These are phyloP conservation scores for Zaprionus kolodkinae DNA, from an alignment of 1,140 invertebrate species.

Conservation along the genomic window DNA sequence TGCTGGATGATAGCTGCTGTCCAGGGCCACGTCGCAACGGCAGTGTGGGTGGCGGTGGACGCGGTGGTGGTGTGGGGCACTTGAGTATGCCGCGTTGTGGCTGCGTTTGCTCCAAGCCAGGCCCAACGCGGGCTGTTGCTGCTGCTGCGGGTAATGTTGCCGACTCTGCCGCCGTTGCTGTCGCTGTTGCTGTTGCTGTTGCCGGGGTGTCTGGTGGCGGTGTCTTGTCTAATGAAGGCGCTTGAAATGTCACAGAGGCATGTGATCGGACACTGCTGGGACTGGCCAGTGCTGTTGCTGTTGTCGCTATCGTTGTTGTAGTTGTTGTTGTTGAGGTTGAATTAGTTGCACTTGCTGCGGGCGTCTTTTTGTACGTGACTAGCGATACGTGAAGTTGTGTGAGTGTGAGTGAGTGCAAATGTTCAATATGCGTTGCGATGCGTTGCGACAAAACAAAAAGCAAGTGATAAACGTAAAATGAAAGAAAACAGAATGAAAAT, in stretches of 20 bases:
- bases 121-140: constrained; percentile 45
- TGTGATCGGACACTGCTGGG: constrained; percentile 58
- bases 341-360: constrained; percentile 43
- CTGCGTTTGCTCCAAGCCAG: constrained; percentile 41
- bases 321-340: constrained; percentile 36
- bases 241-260: constrained; percentile 70
- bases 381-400: constrained; percentile 47
- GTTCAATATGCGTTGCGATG: constrained; percentile 25
- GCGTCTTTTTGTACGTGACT: constrained; percentile 81
- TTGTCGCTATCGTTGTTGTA: constrained; percentile 27
- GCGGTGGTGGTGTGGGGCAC: constrained; percentile 64
- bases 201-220: constrained; percentile 24
- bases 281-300: constrained; percentile 20
- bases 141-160: constrained; percentile 37
- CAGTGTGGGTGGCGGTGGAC: constrained; percentile 59
- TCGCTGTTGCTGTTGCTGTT: constrained; percentile 23
- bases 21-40: constrained; percentile 56
- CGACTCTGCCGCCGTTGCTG: constrained; percentile 20
- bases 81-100: constrained; percentile 60
- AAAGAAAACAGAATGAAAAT: constrained; percentile 43
- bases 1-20: constrained; percentile 29
- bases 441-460: constrained; percentile 17
- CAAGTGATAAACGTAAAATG: constrained; percentile 30
- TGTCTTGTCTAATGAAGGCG: constrained; percentile 62
- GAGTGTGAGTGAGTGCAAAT: constrained; percentile 3